Evolutionary conservation across 2,888 invertebrate genomes (phyloP).

Genomic region (Lottia gigantea): DNA sequence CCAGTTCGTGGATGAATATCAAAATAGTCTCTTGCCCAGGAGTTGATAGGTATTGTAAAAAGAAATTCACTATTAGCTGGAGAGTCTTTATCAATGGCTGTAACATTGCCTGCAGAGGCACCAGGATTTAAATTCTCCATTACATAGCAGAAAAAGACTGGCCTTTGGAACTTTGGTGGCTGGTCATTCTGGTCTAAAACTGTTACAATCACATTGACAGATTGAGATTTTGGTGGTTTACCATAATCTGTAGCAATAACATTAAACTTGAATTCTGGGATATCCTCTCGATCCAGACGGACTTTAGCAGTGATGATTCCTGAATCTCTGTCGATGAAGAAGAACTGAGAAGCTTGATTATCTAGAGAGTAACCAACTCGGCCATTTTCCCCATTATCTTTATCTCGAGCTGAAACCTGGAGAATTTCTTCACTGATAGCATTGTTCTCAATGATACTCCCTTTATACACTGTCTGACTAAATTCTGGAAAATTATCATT

Average conservation of each 20-base stretch:
- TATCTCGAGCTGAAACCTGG: slow-evolving; percentile 78
- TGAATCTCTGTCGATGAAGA: slow-evolving; percentile 84
- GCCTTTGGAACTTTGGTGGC: slow-evolving; percentile 79
- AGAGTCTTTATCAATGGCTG: slow-evolving; percentile 91
- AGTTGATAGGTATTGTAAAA: slow-evolving; percentile 26
- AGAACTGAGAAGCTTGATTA: slow-evolving; percentile 79
- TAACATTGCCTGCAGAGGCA: slow-evolving; percentile 86
- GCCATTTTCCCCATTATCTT: slow-evolving; percentile 51
- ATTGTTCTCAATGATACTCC: slow-evolving; percentile 54
- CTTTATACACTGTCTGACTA: slow-evolving; percentile 39
- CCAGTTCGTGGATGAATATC: slow-evolving; percentile 78
- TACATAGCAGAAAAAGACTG: slow-evolving; percentile 88
- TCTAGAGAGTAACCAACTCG: slow-evolving; percentile 71
- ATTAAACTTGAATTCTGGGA: slow-evolving; percentile 91
- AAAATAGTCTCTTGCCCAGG: slow-evolving; percentile 71
- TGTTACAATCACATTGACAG: slow-evolving; percentile 76
- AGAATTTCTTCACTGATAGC: slow-evolving; percentile 42
- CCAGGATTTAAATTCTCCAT: slow-evolving; percentile 90
- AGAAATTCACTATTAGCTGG: slow-evolving; percentile 84
- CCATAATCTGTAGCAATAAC: slow-evolving; percentile 84
- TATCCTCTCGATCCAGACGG: slow-evolving; percentile 84
- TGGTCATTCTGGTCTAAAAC: slow-evolving; percentile 97
- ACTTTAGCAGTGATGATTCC: slow-evolving; percentile 88
- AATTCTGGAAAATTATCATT: slow-evolving; percentile 62
- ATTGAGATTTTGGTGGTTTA: slow-evolving; percentile 81